These are phyloP conservation scores for Neodon shergylaensis DNA, from an alignment of 2,113 vertebrate species.

Conservation along the genomic window DNA sequence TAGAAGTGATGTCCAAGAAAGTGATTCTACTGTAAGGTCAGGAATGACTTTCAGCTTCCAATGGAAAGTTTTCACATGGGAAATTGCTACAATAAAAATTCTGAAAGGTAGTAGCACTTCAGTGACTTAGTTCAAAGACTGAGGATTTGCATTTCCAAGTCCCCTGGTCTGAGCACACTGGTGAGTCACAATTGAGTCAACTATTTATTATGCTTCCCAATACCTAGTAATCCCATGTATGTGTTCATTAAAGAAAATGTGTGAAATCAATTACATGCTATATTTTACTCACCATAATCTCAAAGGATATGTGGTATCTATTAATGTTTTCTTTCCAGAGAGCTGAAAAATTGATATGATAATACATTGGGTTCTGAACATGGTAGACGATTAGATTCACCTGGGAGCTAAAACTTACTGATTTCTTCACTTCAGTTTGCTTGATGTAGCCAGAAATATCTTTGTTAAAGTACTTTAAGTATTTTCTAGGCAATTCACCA, in stretches of 20 bases:
- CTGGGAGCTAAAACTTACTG: not conserved
- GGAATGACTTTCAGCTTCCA: not conserved
- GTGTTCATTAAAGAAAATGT: not conserved
- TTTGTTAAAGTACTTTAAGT: not conserved
- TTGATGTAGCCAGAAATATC: not conserved
- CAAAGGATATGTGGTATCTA: not conserved
- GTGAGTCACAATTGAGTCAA: not conserved
- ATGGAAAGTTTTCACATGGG: not conserved
- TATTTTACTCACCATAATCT: not conserved
- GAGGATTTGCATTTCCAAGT: not conserved
- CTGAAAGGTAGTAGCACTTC: not conserved
- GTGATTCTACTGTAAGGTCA: not conserved
- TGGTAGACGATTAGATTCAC: not conserved
- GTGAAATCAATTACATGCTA: conserved; percentile 4
- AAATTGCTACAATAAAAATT: not conserved
- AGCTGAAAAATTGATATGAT: conserved; percentile 14
- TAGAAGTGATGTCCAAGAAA: not conserved
- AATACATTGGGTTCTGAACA: not conserved
- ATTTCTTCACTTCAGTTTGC: conserved; percentile 4
- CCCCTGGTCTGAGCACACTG: not conserved
- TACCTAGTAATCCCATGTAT: not conserved
- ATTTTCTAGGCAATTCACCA: not conserved
- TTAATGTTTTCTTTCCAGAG: conserved; percentile 20
- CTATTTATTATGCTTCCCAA: not conserved
- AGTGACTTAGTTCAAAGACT: not conserved